phyloP scores from a whole-genome alignment of 2,113 vertebrate species.

The Oenanthe melanoleuca region DNA sequence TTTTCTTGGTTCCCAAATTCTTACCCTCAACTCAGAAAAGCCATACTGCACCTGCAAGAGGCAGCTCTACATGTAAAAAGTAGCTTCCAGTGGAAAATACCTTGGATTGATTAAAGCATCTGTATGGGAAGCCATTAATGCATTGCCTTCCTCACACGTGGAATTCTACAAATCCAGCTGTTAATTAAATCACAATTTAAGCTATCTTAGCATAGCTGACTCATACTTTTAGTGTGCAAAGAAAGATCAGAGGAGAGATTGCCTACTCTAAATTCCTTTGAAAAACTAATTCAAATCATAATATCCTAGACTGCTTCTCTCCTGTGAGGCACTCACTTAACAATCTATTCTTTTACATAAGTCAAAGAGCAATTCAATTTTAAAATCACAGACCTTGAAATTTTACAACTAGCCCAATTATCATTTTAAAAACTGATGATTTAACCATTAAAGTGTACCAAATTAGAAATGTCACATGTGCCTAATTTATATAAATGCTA shows the following conservation, averaged over 20 bases:
- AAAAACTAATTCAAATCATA: slow-evolving; percentile 54
- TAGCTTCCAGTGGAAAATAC: neutral
- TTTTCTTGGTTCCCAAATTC: neutral
- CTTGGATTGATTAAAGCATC: neutral
- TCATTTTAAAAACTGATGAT: slow-evolving; percentile 25
- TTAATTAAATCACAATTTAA: slow-evolving; percentile 34
- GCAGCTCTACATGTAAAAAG: neutral
- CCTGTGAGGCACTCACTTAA: slow-evolving; percentile 14
- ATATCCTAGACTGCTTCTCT: slow-evolving; percentile 44
- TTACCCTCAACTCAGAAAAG: neutral
- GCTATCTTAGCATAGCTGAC: neutral
- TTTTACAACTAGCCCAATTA: slow-evolving; percentile 60
- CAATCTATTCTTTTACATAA: slow-evolving; percentile 51
- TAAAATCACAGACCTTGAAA: slow-evolving; percentile 59
- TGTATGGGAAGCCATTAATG: neutral
- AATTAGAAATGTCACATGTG: slow-evolving; percentile 41
- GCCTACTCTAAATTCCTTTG: slow-evolving; percentile 59
- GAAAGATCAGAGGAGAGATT: slow-evolving; percentile 62
- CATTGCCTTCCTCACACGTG: neutral
- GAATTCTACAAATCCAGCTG: slow-evolving; percentile 3
- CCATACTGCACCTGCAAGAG: neutral
- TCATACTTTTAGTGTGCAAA: slow-evolving; percentile 18
- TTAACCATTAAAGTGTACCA: slow-evolving; percentile 37
- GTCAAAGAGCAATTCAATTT: slow-evolving; percentile 62
- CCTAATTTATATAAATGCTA: slow-evolving; percentile 49